Evolutionary conservation across 2,113 vertebrate genomes (phyloP).

Genomic region (Cyanoderma ruficeps): DNA sequence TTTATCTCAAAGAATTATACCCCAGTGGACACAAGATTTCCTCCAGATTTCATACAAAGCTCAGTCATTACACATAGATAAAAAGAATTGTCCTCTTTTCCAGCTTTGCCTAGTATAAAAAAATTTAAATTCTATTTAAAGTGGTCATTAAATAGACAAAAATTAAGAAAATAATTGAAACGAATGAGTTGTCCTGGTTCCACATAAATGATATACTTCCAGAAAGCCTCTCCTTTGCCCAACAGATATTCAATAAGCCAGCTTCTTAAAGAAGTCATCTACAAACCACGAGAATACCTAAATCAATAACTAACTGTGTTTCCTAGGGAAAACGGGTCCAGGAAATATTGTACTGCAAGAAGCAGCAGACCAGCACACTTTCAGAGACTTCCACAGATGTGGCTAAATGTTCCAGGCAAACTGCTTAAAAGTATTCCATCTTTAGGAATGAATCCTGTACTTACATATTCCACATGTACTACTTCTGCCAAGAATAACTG

Average conservation of each 20-base stretch:
- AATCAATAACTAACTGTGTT: neutral
- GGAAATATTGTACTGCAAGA: neutral
- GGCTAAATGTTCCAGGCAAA: neutral
- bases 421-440: neutral
- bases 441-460: neutral
- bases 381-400: neutral
- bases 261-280: neutral
- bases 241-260: neutral
- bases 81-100: neutral
- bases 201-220: neutral
- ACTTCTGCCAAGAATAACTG: neutral
- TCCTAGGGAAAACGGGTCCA: neutral
- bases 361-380: rapidly evolving
- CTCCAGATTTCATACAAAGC: neutral
- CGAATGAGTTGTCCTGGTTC: neutral
- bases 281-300: neutral
- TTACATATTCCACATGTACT: neutral
- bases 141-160: neutral
- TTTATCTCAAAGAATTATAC: neutral
- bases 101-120: neutral
- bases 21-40: neutral
- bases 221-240: neutral
- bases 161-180: conserved; percentile 1
- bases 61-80: neutral
- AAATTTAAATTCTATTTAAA: neutral